Evolutionary conservation across 1,140 invertebrate species (phyloP), one percentile per base, ranked within the genome.

Genomic region (Drosophila quadrilineata): DNA sequence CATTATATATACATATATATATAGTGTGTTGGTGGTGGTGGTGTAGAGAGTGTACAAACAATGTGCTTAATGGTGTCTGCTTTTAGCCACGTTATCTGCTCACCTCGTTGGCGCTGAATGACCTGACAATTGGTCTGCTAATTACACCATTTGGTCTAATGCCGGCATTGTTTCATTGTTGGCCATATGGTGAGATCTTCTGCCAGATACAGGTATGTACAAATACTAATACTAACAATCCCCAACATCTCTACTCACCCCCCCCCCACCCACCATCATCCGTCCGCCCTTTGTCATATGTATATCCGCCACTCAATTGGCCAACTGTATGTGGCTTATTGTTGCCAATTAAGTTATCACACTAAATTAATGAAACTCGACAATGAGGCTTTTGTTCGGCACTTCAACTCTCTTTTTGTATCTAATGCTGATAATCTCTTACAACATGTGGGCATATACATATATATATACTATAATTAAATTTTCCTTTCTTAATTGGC

Each of bases 121-220:
- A 96, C 88, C 91, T 96, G 45, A 95, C 95, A 70, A 96, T 95
- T 77, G 95, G 95, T 22, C 91, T 96, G 52, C 91, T 96, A 73
- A 94, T 96, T 65, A 95, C 95, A 26, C 95, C 95, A 6, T 95
- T 96, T 77, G 95, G 94, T 22, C 93, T 96, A 74, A 90, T 96
- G 66, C 95, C 95, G 8, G 94, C 95, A 17, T 91, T 96, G 43
- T 94, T 95, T 77, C 93, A 94, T 82, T 96, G 95, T 85, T 96
- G 95, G 95, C 95, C 95, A n/a, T 96, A 95, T 87, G 95, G 95
- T 33, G 95, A 96, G 91, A 93, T 96, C 75, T 93, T 95, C 87
- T 96, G 95, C 90, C 95, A 96, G 91, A 96, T 96, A 89, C 95
- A 96, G 94, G 95, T 96, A 91, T 91, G 88, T 66, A 3, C n/a